Percentiles rank a stretch among this genome's conserved stretches.
phyloP scores from a whole-genome alignment of 2,888 invertebrate species.

The Megalurothrips usitatus region DNA sequence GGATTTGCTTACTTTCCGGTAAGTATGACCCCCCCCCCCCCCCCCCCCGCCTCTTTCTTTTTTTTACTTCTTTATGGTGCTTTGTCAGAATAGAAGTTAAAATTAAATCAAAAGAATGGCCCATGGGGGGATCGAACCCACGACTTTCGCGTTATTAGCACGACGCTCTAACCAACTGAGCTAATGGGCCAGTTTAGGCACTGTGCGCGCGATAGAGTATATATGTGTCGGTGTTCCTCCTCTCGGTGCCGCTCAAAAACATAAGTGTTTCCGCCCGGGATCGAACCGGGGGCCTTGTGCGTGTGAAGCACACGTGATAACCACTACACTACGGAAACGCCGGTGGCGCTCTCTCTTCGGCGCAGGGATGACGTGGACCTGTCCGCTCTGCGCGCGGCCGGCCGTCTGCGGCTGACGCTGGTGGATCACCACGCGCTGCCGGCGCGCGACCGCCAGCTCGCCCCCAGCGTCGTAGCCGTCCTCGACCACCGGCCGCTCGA shows the following conservation, averaged over 20 bases:
- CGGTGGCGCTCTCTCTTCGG: too few species aligned
- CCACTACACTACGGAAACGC: not conserved
- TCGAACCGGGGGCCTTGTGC: conserved; percentile 10
- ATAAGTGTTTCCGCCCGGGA: conserved; percentile 11
- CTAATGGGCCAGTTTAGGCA: not conserved
- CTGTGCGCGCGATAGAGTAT: not conserved
- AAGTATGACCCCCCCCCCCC: too few species aligned
- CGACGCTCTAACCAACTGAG: not conserved
- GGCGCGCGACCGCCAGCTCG: not conserved
- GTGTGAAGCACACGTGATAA: conserved; percentile 18
- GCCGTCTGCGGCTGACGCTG: not conserved
- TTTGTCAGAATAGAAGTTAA: not conserved
- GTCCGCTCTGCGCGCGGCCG: not conserved
- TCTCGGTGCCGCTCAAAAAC: not conserved
- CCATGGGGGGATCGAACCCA: conserved; percentile 70
- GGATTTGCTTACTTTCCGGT: not conserved
- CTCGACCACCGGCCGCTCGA: conserved; percentile 8
- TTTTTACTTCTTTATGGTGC: not conserved
- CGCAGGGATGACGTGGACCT: not conserved
- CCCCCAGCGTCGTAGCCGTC: not conserved
- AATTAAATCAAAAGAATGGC: conserved; percentile 46
- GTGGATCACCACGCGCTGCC: conserved; percentile 15
- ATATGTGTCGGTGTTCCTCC: not conserved
- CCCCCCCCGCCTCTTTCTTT: not conserved
- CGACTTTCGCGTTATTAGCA: conserved; percentile 71